phyloP scores from a whole-genome alignment of 2,797 vertebrate genomes.

The Trematomus bernacchii region DNA sequence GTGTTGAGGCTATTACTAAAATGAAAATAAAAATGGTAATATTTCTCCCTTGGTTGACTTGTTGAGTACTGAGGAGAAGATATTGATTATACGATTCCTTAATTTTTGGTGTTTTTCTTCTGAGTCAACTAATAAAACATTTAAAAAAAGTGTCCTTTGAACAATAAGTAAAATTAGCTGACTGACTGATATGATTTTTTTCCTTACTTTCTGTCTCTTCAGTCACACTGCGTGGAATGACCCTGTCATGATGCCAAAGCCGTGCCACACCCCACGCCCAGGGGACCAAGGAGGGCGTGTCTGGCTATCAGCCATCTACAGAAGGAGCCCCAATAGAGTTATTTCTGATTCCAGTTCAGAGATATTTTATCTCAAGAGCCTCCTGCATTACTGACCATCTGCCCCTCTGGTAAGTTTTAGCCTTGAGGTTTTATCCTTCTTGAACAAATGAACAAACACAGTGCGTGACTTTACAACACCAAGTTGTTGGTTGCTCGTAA shows the following conservation, averaged over 20 bases:
- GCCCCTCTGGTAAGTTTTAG: conserved; percentile 58
- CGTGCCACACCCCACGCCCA: conserved; percentile 65
- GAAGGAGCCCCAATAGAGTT: conserved; percentile 72
- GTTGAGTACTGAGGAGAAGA: background rate
- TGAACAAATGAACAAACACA: background rate
- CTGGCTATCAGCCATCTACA: conserved; percentile 75
- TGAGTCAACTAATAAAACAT: no score
- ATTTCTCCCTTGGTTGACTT: background rate
- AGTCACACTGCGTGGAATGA: conserved; percentile 79
- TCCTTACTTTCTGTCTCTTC: conserved; percentile 30
- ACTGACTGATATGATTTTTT: conserved; percentile 24
- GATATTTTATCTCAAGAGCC: conserved; percentile 55
- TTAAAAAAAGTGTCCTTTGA: no score
- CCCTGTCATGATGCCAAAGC: conserved; percentile 78
- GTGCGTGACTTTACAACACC: background rate
- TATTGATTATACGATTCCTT: conserved; percentile 9
- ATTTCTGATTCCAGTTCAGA: conserved; percentile 62
- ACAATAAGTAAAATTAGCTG: background rate
- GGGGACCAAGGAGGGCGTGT: conserved; percentile 78
- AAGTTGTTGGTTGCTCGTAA: background rate
- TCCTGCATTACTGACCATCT: conserved; percentile 78
- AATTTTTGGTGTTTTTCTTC: conserved; percentile 13
- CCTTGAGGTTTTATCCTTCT: background rate
- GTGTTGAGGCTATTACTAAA: no score
- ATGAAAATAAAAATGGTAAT: background rate